Evolutionary conservation across 2,113 vertebrate species (phyloP).

Genomic region (Bettongia penicillata): DNA sequence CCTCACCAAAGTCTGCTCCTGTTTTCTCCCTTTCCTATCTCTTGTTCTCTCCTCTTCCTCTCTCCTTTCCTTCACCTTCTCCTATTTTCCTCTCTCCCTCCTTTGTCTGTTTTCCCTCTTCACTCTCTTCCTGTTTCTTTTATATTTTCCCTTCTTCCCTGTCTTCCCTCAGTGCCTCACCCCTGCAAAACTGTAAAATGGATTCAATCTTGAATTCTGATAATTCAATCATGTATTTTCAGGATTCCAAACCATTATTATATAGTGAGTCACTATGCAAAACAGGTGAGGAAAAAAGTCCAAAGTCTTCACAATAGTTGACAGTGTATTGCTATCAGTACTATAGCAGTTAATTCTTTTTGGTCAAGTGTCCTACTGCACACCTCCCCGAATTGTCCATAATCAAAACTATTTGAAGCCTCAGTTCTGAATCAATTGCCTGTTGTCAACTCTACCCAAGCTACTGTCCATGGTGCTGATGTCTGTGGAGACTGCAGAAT

Average conservation of each 20-base stretch:
- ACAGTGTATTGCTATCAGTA: neutral
- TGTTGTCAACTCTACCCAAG: neutral
- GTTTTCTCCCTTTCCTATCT: neutral
- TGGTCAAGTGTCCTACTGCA: neutral
- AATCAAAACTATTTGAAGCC: neutral
- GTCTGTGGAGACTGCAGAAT: neutral
- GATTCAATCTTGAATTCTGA: neutral
- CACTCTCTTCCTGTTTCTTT: neutral
- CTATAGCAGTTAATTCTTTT: neutral
- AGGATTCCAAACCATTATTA: neutral
- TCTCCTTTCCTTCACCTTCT: neutral
- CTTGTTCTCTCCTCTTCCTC: neutral
- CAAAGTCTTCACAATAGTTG: neutral
- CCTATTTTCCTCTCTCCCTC: neutral
- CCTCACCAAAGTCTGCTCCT: neutral
- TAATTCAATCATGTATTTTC: neutral
- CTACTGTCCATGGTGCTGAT: neutral
- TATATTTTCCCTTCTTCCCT: neutral
- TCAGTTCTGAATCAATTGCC: neutral
- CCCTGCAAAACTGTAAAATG: neutral
- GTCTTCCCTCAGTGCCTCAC: rapidly evolving
- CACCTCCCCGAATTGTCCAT: neutral
- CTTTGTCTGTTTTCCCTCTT: neutral
- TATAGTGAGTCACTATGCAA: neutral
- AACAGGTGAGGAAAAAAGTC: neutral